Conservation (phyloP, 2,797 vertebrate genomes). For the Petrocephalus schoutedeni region DNA sequence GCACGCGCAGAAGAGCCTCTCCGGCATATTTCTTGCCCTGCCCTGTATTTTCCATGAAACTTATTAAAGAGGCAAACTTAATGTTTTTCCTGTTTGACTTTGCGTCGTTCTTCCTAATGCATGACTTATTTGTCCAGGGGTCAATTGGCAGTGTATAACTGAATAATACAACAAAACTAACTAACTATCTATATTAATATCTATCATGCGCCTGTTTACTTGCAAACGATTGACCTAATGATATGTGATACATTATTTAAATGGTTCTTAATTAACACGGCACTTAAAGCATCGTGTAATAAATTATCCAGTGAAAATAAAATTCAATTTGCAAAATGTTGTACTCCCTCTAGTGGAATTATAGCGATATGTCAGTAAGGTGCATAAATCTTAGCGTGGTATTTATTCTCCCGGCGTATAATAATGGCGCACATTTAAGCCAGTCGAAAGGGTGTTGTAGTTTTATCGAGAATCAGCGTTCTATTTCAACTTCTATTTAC, state of each 20-base stretch:
- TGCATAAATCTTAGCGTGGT: not conserved
- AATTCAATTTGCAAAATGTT: constrained; percentile 12
- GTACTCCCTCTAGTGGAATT: constrained; percentile 21
- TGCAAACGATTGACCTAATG: not conserved
- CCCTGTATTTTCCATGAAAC: not conserved
- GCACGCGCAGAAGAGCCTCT: not conserved
- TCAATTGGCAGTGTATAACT: not conserved
- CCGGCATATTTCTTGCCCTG: not conserved
- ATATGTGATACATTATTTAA: not conserved
- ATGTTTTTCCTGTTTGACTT: not conserved
- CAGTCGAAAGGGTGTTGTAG: not conserved
- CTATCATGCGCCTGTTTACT: not conserved
- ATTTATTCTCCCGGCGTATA: not conserved
- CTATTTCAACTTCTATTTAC: not conserved
- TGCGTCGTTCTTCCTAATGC: not conserved
- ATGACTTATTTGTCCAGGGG: not conserved
- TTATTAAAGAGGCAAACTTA: not conserved
- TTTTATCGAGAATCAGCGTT: not conserved
- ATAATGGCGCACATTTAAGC: not conserved
- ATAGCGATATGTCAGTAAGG: not conserved
- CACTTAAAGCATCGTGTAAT: not conserved
- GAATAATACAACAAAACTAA: not conserved
- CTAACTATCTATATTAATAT: not conserved
- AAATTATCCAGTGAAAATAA: not conserved
- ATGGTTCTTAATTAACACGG: not conserved